Evolutionary conservation across 2,888 invertebrate species (phyloP), one percentile per base, ranked within the genome.

Genomic region (Amblyjoppa fuscipennis): DNA sequence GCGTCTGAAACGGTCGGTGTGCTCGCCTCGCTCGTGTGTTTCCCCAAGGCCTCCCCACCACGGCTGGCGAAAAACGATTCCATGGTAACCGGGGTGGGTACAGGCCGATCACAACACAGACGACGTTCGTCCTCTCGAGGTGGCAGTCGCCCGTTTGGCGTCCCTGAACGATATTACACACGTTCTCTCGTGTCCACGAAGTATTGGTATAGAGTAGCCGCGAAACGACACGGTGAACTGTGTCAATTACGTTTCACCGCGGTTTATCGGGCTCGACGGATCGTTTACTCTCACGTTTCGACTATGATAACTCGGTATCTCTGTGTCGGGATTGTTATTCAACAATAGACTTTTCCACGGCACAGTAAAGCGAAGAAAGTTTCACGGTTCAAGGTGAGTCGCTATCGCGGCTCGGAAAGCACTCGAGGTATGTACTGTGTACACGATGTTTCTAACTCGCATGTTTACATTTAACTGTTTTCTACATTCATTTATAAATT

Each of bases 1-100:
- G 69, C 70, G 77, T 69, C 80, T 53, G 61, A 82, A 79, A 77
- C 70, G 9, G 2, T 56, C 70, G 34, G 45, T 49, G 34, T 71
- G 20, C 49, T 38, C 34, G 38, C 13, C 74, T 38, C 53, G 25
- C 74, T 41, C 53, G 31, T 11, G 28, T 53, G 38, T 25, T 16
- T 16, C n/a, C 59, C 71, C 73, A 68, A 61, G 53, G n/a, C 59
- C 45, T 80, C 16, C 73, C 79, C 68, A 49, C 81, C 64, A 28
- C 68, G 64, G 53, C 45, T 70, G 25, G 81, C 71, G 64, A 76
- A 81, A 82, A 83, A 81, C 77, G 82, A 80, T 87, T 85, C 91
- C 92, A 93, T 92, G 90, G 92, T 90, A 92, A 93, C 92, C 90
- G 88, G 90, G 89, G 89, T 90, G 89, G 90, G 89, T 88, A 90